Conservation (phyloP, 2,888 invertebrate genomes). For the Minunthozetes semirufus region DNA sequence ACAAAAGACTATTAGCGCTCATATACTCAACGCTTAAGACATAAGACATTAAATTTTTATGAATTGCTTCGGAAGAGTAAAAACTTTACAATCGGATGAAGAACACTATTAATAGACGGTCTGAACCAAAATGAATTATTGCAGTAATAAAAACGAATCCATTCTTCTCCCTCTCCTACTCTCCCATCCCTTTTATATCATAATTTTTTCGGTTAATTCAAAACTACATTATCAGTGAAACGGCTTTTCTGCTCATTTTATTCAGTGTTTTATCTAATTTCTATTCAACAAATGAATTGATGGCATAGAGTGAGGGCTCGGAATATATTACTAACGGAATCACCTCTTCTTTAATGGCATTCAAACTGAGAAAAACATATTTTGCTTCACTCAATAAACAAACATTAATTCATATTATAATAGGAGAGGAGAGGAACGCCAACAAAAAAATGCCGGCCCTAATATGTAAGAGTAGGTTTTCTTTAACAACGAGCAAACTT, state of each 20-base stretch:
- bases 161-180: neutral
- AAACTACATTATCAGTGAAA: neutral
- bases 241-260: neutral
- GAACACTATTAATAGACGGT: neutral
- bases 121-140: neutral
- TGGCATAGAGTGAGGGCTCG: no score
- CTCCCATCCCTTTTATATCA: neutral
- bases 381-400: no score
- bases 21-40: neutral
- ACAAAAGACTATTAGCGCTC: neutral
- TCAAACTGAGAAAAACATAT: no score
- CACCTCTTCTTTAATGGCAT: neutral
- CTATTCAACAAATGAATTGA: constrained; percentile 3
- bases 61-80: neutral
- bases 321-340: neutral
- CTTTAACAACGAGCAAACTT: no score
- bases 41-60: constrained; percentile 13
- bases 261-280: neutral
- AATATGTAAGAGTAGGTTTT: no score
- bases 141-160: neutral
- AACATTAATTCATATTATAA: no score
- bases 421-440: no score
- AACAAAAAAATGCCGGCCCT: no score
- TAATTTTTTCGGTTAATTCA: constrained; percentile 1
- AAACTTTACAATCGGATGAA: no score